Percentiles rank a stretch among this genome's conserved stretches.
Evolutionary conservation across 2,888 invertebrate species (phyloP).

Genomic region (Drosophila atripex): DNA sequence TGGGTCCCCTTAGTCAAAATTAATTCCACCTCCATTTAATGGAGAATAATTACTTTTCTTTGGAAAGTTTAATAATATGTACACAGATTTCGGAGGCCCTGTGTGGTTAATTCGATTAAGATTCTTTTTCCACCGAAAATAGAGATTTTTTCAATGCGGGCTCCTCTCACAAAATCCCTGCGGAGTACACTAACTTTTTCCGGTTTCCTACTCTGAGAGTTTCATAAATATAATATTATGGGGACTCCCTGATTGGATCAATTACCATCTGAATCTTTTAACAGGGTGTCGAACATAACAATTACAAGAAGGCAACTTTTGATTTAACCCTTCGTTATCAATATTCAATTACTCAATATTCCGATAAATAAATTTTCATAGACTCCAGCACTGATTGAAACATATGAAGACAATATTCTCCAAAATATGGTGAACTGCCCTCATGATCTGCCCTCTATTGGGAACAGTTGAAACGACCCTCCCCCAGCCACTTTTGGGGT

Average conservation of each 20-base stretch:
- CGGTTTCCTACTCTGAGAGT: background rate
- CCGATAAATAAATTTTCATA: conserved; percentile 48
- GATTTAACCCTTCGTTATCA: conserved; percentile 64
- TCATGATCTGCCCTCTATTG: conserved; percentile 31
- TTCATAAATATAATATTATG: background rate
- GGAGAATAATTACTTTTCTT: conserved; percentile 61
- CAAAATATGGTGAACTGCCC: conserved; percentile 47
- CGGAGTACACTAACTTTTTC: background rate
- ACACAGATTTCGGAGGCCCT: conserved; percentile 58
- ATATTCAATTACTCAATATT: conserved; percentile 58
- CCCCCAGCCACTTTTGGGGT: conserved; percentile 8
- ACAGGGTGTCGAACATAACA: background rate
- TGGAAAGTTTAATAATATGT: conserved; percentile 54
- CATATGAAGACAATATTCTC: conserved; percentile 31
- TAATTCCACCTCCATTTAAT: conserved; percentile 39
- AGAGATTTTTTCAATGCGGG: conserved; percentile 40
- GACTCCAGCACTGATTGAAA: conserved; percentile 60
- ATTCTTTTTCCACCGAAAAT: conserved; percentile 27
- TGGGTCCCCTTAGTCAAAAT: background rate
- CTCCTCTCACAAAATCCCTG: background rate
- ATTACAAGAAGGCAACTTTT: conserved; percentile 42
- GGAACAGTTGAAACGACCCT: background rate
- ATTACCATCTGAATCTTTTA: background rate
- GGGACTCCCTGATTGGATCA: background rate
- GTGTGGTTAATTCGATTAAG: conserved; percentile 66